Evolutionary conservation across 2,888 invertebrate genomes (phyloP).

Genomic region (Leptopilina drosophilae): DNA sequence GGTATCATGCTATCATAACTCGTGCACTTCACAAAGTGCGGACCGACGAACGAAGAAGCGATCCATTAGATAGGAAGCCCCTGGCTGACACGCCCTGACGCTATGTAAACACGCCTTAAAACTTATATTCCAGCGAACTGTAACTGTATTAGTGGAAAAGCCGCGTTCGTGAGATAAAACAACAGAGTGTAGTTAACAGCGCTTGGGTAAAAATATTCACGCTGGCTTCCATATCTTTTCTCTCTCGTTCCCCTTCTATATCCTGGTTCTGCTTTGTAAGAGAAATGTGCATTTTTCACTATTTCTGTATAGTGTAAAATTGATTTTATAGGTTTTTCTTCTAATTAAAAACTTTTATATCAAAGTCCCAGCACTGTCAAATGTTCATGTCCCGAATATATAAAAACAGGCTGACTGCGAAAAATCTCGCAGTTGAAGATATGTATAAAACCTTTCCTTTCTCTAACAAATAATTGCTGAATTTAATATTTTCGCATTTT

Average conservation of each 20-base stretch:
- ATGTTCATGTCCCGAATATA: too few relatives aligned
- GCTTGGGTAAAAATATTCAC: conserved; percentile 73
- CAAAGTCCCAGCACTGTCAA: too few relatives aligned
- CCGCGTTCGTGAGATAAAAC: conserved; percentile 71
- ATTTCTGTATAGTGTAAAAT: conserved; percentile 2
- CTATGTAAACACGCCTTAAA: conserved; percentile 75
- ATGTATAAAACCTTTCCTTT: too few relatives aligned
- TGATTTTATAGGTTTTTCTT: not conserved
- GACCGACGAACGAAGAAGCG: conserved; percentile 67
- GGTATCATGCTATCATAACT: conserved; percentile 63
- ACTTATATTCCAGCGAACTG: conserved; percentile 71
- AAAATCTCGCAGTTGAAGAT: too few relatives aligned
- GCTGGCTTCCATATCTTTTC: conserved; percentile 58
- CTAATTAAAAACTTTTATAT: too few relatives aligned
- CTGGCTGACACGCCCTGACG: conserved; percentile 73
- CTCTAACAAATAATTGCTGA: too few relatives aligned
- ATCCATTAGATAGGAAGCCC: conserved; percentile 75
- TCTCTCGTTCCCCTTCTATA: conserved; percentile 46
- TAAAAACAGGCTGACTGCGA: too few relatives aligned
- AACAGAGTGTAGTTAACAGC: conserved; percentile 73
- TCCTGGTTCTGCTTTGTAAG: conserved; percentile 30
- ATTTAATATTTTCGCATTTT: too few relatives aligned
- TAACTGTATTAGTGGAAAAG: conserved; percentile 65
- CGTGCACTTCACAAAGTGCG: conserved; percentile 64
- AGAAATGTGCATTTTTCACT: conserved; percentile 33